Percentiles rank a stretch among this genome's conserved stretches.
Evolutionary conservation across 2,797 vertebrate species (phyloP).

Genomic region (Ficedula albicollis): DNA sequence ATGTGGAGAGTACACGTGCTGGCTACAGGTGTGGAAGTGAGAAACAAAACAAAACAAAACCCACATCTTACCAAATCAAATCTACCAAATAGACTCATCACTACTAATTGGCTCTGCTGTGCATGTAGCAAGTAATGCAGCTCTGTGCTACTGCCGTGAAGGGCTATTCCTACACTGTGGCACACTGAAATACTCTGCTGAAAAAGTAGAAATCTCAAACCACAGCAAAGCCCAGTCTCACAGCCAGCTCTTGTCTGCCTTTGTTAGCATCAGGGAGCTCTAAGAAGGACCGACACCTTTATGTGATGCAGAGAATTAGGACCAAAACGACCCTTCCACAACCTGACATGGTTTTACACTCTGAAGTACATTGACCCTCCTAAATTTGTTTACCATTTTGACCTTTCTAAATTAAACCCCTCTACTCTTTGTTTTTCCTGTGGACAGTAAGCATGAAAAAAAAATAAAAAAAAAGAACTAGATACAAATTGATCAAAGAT

Average conservation of each 20-base stretch:
- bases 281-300: conserved; percentile 56
- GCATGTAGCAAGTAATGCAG: neutral
- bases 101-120: conserved; percentile 40
- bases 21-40: rapidly evolving
- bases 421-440: neutral
- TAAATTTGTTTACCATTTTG: conserved; percentile 70
- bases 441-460: conserved; percentile 33
- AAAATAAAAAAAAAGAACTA: conserved; percentile 33
- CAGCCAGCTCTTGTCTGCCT: conserved; percentile 62
- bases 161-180: conserved; percentile 26
- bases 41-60: neutral
- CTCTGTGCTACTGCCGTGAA: neutral
- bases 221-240: neutral
- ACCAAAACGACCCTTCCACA: conserved; percentile 61
- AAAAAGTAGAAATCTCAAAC: neutral
- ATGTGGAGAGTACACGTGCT: neutral
- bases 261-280: conserved; percentile 57
- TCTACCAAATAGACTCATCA: conserved; percentile 29
- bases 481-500: conserved; percentile 65
- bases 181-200: conserved; percentile 45
- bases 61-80: conserved; percentile 32
- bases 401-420: conserved; percentile 53
- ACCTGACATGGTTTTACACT: conserved; percentile 45
- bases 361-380: conserved; percentile 60
- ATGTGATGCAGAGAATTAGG: conserved; percentile 61